Conservation (phyloP, 2,797 vertebrate species). For the Anabacerthia variegaticeps region DNA sequence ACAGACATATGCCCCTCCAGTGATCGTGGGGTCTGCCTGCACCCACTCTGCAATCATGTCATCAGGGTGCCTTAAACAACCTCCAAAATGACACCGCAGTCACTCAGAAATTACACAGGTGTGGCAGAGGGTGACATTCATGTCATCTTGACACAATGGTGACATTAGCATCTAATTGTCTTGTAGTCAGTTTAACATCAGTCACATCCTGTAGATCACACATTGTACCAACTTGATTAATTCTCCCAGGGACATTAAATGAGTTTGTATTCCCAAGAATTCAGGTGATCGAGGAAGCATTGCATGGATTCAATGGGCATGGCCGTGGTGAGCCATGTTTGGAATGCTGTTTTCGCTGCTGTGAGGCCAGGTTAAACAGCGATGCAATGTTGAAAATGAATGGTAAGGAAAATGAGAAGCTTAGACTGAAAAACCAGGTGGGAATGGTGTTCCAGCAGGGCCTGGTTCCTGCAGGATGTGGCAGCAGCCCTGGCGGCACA, state of each 20-base stretch:
- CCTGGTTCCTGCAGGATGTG: fast-evolving
- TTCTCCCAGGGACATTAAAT: background rate
- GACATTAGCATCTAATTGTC: slow-evolving; percentile 68
- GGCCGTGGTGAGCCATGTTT: background rate
- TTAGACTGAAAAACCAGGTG: background rate
- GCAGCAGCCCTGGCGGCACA: background rate
- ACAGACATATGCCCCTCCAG: background rate
- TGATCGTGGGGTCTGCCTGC: background rate
- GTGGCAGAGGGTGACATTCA: slow-evolving; percentile 25
- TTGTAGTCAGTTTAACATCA: slow-evolving; percentile 38
- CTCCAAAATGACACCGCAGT: slow-evolving; percentile 31
- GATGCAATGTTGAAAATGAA: fast-evolving
- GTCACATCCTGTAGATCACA: slow-evolving; percentile 32
- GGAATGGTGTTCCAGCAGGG: fast-evolving
- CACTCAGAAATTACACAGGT: slow-evolving; percentile 42
- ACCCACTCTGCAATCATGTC: background rate
- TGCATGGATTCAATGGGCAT: fast-evolving
- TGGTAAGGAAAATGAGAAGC: fast-evolving
- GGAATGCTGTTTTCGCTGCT: fast-evolving
- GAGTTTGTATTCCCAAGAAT: background rate
- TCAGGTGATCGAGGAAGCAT: fast-evolving
- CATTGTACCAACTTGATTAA: background rate
- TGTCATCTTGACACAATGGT: slow-evolving; percentile 54
- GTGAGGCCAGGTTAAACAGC: background rate
- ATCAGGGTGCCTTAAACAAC: background rate